Conservation (phyloP, 2,113 vertebrate genomes). For the Semnopithecus entellus region DNA sequence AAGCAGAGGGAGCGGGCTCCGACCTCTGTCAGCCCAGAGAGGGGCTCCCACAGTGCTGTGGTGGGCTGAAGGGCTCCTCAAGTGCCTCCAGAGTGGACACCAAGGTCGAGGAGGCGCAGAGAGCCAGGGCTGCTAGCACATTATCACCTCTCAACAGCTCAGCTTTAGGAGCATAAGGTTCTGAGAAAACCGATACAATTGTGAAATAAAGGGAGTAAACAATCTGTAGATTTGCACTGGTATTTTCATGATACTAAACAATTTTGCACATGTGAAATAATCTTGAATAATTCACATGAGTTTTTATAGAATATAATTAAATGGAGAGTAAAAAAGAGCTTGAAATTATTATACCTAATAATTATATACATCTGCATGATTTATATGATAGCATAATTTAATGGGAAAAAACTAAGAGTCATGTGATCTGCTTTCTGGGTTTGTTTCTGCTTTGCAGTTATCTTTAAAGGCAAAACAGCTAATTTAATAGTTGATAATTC, state of each 20-base stretch:
- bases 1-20: no score
- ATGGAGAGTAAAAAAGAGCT: background rate
- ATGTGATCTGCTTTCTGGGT: background rate
- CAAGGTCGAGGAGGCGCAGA: no score
- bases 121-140: no score
- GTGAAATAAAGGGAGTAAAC: background rate
- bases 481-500: background rate
- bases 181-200: background rate
- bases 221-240: background rate
- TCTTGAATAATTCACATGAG: background rate
- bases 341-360: background rate
- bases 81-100: fast-evolving
- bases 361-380: background rate
- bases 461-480: background rate
- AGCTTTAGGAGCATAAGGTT: background rate
- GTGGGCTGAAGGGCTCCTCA: no score
- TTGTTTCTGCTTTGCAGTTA: background rate
- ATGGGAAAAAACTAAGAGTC: background rate
- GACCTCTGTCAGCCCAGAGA: no score
- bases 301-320: background rate
- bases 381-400: background rate
- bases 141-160: background rate
- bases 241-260: background rate
- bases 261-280: background rate
- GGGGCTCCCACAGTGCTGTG: no score